Conservation (phyloP, 2,113 vertebrate genomes). For the Murina feae region DNA sequence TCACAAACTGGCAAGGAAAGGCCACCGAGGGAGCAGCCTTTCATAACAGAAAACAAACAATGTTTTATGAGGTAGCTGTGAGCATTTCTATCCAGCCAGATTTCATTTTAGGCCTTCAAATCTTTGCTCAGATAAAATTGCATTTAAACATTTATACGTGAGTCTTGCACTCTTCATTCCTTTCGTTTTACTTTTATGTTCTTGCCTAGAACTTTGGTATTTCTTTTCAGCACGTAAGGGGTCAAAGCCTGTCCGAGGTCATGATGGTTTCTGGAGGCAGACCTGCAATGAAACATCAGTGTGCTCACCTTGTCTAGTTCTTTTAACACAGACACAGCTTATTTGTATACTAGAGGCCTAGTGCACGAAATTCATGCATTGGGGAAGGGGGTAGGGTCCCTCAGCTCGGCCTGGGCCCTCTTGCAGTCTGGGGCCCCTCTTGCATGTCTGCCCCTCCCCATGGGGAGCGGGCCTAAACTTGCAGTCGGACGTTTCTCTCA, state of each 20-base stretch:
- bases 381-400: too few relatives aligned
- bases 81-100: neutral
- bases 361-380: too few relatives aligned
- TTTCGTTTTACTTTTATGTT: neutral
- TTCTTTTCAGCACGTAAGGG: fast-evolving
- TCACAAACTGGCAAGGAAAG: slow-evolving; percentile 13
- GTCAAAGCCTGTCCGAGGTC: neutral
- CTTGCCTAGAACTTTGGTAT: neutral
- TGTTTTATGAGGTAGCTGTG: neutral
- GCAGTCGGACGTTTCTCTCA: too few relatives aligned
- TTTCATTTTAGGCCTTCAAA: neutral
- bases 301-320: too few relatives aligned
- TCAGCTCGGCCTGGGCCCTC: too few relatives aligned
- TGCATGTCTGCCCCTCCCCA: too few relatives aligned
- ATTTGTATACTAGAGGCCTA: neutral
- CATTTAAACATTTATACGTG: neutral
- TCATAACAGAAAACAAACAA: slow-evolving; percentile 57
- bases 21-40: neutral
- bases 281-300: neutral
- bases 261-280: neutral
- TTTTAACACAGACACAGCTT: neutral
- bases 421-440: too few relatives aligned
- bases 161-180: neutral
- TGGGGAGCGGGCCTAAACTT: too few relatives aligned
- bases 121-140: neutral